These are phyloP conservation scores for Cremastobaeus sp. DNA, from an alignment of 2,888 invertebrate species.

Conservation along the genomic window DNA sequence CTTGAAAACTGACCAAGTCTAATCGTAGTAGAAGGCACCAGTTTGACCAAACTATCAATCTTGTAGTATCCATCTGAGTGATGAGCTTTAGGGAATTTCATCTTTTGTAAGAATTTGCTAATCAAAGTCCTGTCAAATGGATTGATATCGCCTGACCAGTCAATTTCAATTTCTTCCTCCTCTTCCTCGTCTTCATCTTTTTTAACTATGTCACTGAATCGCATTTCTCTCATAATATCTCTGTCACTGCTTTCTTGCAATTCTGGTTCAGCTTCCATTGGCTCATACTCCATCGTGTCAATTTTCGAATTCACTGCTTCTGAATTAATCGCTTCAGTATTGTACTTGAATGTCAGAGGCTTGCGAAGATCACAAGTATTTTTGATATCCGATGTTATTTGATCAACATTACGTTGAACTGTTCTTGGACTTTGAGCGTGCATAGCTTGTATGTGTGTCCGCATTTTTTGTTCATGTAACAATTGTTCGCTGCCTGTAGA, in stretches of 20 bases:
- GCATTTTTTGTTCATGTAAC: slow-evolving; percentile 73
- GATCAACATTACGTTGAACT: slow-evolving; percentile 76
- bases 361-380: slow-evolving; percentile 76
- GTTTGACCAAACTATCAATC: slow-evolving; percentile 75
- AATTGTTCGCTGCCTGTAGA: slow-evolving; percentile 33
- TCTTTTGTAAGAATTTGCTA: slow-evolving; percentile 83
- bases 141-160: slow-evolving; percentile 80
- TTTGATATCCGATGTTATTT: slow-evolving; percentile 76
- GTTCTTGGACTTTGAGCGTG: slow-evolving; percentile 77
- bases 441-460: slow-evolving; percentile 75
- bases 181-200: slow-evolving; percentile 36
- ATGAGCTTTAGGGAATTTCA: slow-evolving; percentile 83
- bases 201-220: slow-evolving; percentile 17
- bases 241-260: slow-evolving; percentile 16
- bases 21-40: slow-evolving; percentile 76
- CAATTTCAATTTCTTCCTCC: slow-evolving; percentile 71
- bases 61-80: slow-evolving; percentile 78
- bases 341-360: slow-evolving; percentile 70
- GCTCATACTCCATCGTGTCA: slow-evolving; percentile 74
- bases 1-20: slow-evolving; percentile 75
- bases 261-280: slow-evolving; percentile 71
- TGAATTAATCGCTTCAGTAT: slow-evolving; percentile 42
- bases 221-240: slow-evolving; percentile 33
- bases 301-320: slow-evolving; percentile 61
- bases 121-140: slow-evolving; percentile 89